Evolutionary conservation across 2,888 invertebrate species (phyloP), one percentile per base, ranked within the genome.

Genomic region (Dioctria rufipes): DNA sequence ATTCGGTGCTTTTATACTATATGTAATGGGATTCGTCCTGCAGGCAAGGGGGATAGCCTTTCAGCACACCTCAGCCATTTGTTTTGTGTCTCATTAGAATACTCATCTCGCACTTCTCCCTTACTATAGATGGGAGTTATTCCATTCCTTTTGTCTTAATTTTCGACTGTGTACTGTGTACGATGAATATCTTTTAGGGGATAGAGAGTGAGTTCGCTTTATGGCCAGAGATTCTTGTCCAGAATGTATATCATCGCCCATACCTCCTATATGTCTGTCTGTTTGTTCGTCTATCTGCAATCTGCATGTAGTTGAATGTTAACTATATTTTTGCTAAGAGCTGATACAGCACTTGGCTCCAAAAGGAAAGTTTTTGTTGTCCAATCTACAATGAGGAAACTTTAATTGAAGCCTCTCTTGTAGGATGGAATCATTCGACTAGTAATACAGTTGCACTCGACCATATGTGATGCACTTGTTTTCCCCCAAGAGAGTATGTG

Each of bases 321-420:
- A 49, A 63, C 77, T 75, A 77, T 49, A 46, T 75, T 42, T 77
- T 43, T 60, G 8, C 43, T 43, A 9, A 40, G 13, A 75, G 46
- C 75, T 42, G 51, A 46, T 37, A 11, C 46, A 77, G 49, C 37
- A 58, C 63, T 42, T 54, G 63, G 63, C 63, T 77, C 46, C 51
- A 61, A 25, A 63, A 63, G 39, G 40, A 63, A 40, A 25, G 42
- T 42, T 61, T 63, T 77, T 77, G 43, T 61, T 77, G 60, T 54
- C 43, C 49, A 39, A 78, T 77, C 39, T 63, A 40, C 63, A 63
- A 63, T 39, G 46, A 60, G 51, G 37, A 82, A 82, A 82, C 78
- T 82, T 82, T 80, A 82, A 82, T 82, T 80, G 80, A 80, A 82
- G 75, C 75, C 2, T 2, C 1, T 79, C 66, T 82, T 67, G 77